phyloP scores from a whole-genome alignment of 2,113 vertebrate genomes.

The Acinonyx jubatus region DNA sequence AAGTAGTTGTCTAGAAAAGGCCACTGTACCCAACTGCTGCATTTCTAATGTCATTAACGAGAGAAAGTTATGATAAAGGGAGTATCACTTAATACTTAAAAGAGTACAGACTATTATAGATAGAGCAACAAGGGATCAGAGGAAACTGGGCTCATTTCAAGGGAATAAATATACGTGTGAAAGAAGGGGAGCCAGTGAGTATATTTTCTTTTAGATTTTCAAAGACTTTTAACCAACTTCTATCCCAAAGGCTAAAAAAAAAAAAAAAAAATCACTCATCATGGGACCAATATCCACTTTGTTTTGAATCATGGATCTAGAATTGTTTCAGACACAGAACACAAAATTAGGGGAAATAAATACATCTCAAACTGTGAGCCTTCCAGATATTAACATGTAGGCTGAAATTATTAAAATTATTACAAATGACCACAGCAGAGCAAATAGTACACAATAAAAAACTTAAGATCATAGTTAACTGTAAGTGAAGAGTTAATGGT shows the following conservation, averaged over 20 bases:
- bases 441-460: neutral
- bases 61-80: neutral
- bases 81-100: neutral
- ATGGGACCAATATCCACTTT: neutral
- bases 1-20: neutral
- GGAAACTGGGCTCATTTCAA: neutral
- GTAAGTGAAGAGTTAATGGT: neutral
- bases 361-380: neutral
- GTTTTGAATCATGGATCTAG: neutral
- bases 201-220: neutral
- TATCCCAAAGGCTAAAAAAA: neutral
- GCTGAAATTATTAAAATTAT: neutral
- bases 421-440: neutral
- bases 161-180: neutral
- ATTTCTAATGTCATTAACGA: neutral
- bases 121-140: neutral
- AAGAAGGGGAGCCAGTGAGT: neutral
- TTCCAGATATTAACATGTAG: neutral
- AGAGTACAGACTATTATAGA: neutral
- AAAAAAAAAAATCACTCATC: neutral
- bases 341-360: neutral
- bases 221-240: conserved; percentile 21
- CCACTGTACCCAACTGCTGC: neutral
- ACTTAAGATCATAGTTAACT: neutral
- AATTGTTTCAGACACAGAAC: neutral